Evolutionary conservation across 2,113 vertebrate genomes (phyloP).

Genomic region (Nothoprocta pentlandii): DNA sequence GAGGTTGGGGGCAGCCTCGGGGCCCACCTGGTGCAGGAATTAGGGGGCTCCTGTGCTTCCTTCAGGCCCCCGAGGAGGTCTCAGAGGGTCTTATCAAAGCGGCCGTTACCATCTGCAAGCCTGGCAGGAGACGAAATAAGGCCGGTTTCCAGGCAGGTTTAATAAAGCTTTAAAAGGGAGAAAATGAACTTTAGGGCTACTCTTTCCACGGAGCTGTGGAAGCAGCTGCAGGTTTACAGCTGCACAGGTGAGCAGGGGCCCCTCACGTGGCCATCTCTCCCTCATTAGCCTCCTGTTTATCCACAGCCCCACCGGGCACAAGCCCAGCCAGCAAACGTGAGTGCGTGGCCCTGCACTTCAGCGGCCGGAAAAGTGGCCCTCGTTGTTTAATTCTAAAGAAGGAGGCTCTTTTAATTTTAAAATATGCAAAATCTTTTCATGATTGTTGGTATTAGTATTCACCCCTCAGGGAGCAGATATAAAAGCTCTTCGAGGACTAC

Average conservation of each 20-base stretch:
- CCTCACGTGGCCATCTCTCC: background rate
- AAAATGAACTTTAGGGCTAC: background rate
- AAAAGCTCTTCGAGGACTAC: slow-evolving; percentile 7
- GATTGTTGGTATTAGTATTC: slow-evolving; percentile 9
- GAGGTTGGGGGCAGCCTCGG: background rate
- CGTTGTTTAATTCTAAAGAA: slow-evolving; percentile 4
- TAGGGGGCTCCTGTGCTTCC: background rate
- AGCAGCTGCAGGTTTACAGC: slow-evolving; percentile 16
- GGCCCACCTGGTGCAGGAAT: background rate
- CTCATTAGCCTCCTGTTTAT: background rate
- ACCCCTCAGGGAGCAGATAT: background rate
- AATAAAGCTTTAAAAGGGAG: background rate
- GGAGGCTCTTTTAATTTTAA: background rate
- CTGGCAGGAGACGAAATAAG: slow-evolving; percentile 4
- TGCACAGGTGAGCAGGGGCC: background rate
- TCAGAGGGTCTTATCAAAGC: slow-evolving; percentile 22
- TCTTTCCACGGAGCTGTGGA: slow-evolving; percentile 3
- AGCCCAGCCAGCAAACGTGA: background rate
- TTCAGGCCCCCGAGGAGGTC: background rate
- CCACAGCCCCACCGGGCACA: rapidly evolving
- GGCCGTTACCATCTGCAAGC: background rate
- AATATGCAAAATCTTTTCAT: slow-evolving; percentile 31
- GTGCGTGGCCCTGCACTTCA: background rate
- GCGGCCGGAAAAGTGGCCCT: background rate
- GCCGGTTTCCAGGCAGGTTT: background rate